Percentiles rank a stretch among this genome's conserved stretches.
Evolutionary conservation across 2,797 vertebrate species (phyloP).

Genomic region (Acrossocheilus fasciatus): DNA sequence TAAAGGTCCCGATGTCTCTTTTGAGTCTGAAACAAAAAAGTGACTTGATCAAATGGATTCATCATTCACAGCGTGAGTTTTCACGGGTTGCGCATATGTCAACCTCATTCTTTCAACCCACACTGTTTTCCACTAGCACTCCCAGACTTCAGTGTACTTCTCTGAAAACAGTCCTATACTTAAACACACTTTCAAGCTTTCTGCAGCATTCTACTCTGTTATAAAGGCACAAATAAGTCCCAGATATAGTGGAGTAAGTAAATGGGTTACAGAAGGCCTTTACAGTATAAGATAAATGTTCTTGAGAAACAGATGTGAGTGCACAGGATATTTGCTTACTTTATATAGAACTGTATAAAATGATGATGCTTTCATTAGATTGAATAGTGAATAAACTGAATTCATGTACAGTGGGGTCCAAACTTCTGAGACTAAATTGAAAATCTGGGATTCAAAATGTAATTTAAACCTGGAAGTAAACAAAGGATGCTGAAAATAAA

Average conservation of each 20-base stretch:
- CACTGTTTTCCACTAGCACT: constrained; percentile 42
- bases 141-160: constrained; percentile 38
- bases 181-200: constrained; percentile 54
- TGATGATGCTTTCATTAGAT: constrained; percentile 10
- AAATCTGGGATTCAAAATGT: background rate
- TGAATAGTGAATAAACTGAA: constrained; percentile 9
- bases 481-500: constrained; percentile 4
- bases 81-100: constrained; percentile 58
- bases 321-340: constrained; percentile 43
- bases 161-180: constrained; percentile 38
- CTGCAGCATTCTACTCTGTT: constrained; percentile 33
- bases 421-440: constrained; percentile 9
- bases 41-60: constrained; percentile 64
- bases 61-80: constrained; percentile 58
- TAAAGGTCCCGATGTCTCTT: constrained; percentile 61
- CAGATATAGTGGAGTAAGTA: constrained; percentile 49
- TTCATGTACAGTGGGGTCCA: background rate
- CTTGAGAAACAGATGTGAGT: constrained; percentile 37
- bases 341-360: constrained; percentile 28
- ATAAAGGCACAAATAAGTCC: constrained; percentile 48
- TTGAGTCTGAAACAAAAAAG: constrained; percentile 53
- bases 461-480: background rate
- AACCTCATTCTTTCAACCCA: constrained; percentile 65
- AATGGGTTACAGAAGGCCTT: constrained; percentile 45
- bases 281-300: constrained; percentile 45